phyloP scores from a whole-genome alignment of 2,888 invertebrate genomes.

The Spisula subtruncata region DNA sequence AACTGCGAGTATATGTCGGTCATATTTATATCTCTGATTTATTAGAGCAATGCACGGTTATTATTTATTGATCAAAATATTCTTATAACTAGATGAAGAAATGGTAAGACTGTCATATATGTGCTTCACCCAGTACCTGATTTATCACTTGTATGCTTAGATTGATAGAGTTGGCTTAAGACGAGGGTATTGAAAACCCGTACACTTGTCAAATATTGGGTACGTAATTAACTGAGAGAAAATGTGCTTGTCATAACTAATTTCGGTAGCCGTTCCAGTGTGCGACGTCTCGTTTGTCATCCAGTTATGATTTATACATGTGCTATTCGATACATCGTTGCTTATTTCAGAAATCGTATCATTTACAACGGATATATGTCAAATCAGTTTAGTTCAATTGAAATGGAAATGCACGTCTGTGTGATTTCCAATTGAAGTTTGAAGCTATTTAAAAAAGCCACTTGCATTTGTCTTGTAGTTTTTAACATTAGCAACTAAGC shows the following conservation, averaged over 20 bases:
- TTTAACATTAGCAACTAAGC: too few species aligned
- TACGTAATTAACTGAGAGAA: conserved; percentile 36
- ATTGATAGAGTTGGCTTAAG: conserved; percentile 22
- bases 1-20: not conserved
- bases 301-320: not conserved
- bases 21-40: not conserved
- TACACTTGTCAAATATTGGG: conserved; percentile 27
- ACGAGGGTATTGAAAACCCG: conserved; percentile 14
- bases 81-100: conserved; percentile 35
- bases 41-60: not conserved
- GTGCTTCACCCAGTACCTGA: conserved; percentile 29
- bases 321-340: conserved; percentile 7
- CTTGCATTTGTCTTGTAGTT: too few species aligned
- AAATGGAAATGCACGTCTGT: not conserved
- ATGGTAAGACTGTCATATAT: conserved; percentile 34
- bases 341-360: not conserved
- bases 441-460: too few species aligned
- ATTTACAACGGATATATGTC: not conserved
- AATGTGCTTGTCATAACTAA: conserved; percentile 29
- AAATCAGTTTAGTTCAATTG: not conserved
- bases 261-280: not conserved
- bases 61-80: conserved; percentile 28
- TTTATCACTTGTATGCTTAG: conserved; percentile 34
- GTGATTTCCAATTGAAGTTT: not conserved
- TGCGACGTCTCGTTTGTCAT: too few species aligned